Percentiles rank a stretch among this genome's conserved stretches.
Conservation (phyloP, 2,888 invertebrate species). For the Microdon myrmicae region DNA sequence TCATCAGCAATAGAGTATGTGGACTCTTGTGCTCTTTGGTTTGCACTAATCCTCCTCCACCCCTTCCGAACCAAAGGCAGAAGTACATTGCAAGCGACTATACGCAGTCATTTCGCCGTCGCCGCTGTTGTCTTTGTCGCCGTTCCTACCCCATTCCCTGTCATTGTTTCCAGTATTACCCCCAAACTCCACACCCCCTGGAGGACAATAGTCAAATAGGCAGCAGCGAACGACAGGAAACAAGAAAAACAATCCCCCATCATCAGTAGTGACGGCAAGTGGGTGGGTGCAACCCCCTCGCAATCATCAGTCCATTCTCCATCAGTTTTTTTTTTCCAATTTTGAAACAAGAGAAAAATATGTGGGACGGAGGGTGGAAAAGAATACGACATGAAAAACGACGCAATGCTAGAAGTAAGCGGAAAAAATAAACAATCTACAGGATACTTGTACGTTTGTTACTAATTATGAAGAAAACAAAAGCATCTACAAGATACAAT, state of each 20-base stretch:
- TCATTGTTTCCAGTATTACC: too few species aligned
- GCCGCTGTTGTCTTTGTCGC: slow-evolving; percentile 17
- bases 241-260: slow-evolving; percentile 26
- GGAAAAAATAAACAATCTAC: slow-evolving; percentile 16
- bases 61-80: slow-evolving; percentile 11
- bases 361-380: slow-evolving; percentile 5
- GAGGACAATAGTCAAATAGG: slow-evolving; percentile 18
- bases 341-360: too few species aligned
- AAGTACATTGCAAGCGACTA: slow-evolving; percentile 17
- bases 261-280: slow-evolving; percentile 7
- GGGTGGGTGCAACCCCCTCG: slow-evolving; percentile 31
- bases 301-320: too few species aligned
- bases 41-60: slow-evolving; percentile 22
- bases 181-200: too few species aligned
- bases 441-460: slow-evolving; percentile 4
- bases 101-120: slow-evolving; percentile 8
- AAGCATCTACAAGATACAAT: slow-evolving; percentile 11
- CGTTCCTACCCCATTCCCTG: too few species aligned
- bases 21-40: slow-evolving; percentile 26
- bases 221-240: slow-evolving; percentile 28
- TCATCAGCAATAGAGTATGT: too few species aligned
- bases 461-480: slow-evolving; percentile 31
- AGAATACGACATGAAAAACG: slow-evolving; percentile 6
- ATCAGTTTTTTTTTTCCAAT: too few species aligned
- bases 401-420: too few species aligned